Percentiles rank a stretch among this genome's conserved stretches.
These are phyloP conservation scores for Tachuris rubrigastra DNA, from an alignment of 2,113 vertebrate species.

Conservation along the genomic window DNA sequence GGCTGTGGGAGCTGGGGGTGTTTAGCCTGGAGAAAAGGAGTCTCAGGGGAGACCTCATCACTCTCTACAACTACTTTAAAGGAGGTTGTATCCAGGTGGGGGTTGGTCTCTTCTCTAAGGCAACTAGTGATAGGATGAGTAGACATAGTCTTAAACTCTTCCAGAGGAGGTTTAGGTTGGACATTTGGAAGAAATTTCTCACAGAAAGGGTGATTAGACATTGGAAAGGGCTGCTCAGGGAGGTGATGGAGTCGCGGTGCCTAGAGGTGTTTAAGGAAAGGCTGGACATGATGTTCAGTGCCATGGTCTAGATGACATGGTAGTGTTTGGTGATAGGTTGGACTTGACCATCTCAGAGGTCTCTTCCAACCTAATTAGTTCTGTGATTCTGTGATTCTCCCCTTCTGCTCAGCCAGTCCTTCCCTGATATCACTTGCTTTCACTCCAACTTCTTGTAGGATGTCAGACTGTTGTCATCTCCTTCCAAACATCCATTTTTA, in stretches of 20 bases:
- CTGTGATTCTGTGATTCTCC: not conserved
- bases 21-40: not conserved
- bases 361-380: not conserved
- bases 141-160: not conserved
- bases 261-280: not conserved
- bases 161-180: not conserved
- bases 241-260: not conserved
- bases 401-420: not conserved
- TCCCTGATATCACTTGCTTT: not conserved
- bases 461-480: not conserved
- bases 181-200: not conserved
- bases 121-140: not conserved
- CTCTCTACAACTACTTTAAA: not conserved
- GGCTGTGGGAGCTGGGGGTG: not conserved
- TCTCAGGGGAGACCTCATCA: not conserved
- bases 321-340: not conserved
- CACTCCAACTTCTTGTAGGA: not conserved
- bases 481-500: not conserved
- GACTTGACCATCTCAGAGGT: not conserved
- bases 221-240: not conserved
- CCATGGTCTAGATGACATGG: not conserved
- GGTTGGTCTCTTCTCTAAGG: not conserved
- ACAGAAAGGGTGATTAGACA: not conserved
- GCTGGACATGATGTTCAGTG: not conserved
- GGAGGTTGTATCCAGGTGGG: not conserved